Base-by-base conservation (phyloP, 1,140 invertebrate species). In the Aphaenogaster ashmeadi region DNA sequence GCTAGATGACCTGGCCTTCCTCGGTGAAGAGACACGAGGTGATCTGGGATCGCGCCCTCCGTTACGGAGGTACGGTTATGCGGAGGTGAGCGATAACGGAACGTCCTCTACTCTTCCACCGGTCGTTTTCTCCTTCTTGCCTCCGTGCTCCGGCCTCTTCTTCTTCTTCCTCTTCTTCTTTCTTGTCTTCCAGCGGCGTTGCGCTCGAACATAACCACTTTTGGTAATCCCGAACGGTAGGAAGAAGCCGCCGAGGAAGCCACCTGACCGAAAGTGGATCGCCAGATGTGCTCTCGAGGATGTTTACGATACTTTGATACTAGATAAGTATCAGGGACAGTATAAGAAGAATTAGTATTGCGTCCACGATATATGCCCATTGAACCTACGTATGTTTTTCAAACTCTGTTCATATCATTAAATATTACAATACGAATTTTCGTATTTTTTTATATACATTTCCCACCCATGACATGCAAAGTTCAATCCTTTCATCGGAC, bases 31-130 rank as follows among this genome's bases (percentile, higher is more conserved):
- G 83, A 92, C 90, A 90, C 91, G 92, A 93, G 92, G 90, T 92
- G 92, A 93, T 93, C 91, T 92, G 90, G 87, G 93, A 93, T 94
- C 93, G 93, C 93, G 92, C 93, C 93, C 93, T 93, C 92, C 90
- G 92, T 89, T 83, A 79, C 77, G 88, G 91, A 94, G 92, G 91
- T 93, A 94, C 93, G 93, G 93, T 93, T 94, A 94, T 92, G 91
- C 66, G 92, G 78, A 88, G 90, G 85, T 89, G 90, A 89, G 85
- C 91, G 88, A 93, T 94, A 94, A 94, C 93, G 93, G 93, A 93
- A 93, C 90, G 89, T 89, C 90, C 91, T 92, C 91, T 91, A 91
- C 88, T 91, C 74, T 79, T 90, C 36, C 41, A 92, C 13, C 54
- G n/a, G 7, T 58, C 66, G 54, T 85, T 83, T 87, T 90, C 66